Percentiles rank a stretch among this genome's conserved stretches.
These are phyloP conservation scores for Diuraphis noxia DNA, from an alignment of 1,140 invertebrate genomes.

Conservation along the genomic window DNA sequence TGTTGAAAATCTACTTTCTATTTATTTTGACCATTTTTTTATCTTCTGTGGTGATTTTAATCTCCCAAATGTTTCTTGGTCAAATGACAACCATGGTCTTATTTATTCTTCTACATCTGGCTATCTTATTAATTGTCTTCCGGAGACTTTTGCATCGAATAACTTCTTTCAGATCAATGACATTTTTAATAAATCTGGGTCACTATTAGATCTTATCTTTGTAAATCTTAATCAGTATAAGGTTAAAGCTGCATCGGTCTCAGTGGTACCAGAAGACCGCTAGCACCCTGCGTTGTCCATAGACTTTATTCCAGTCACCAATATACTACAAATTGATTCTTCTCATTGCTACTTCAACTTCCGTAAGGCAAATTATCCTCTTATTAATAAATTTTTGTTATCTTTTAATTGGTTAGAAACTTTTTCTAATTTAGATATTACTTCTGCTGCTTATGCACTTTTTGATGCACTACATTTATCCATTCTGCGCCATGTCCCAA, in stretches of 20 bases:
- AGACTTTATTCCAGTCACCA: neutral
- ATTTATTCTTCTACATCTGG: neutral
- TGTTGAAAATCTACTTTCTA: slow-evolving; percentile 3
- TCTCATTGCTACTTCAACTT: slow-evolving; percentile 23
- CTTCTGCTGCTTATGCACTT: neutral
- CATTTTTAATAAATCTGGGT: neutral
- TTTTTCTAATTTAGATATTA: neutral
- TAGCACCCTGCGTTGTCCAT: slow-evolving; percentile 4
- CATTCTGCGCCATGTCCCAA: neutral
- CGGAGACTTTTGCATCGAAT: neutral
- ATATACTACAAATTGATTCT: neutral
- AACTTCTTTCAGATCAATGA: slow-evolving; percentile 28
- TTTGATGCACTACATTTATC: slow-evolving; percentile 1
- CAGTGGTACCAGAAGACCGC: neutral
- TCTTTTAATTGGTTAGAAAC: neutral
- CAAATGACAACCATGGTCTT: neutral
- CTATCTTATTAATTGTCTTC: neutral
- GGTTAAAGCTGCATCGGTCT: neutral
- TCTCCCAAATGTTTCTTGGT: neutral
- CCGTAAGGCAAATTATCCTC: neutral
- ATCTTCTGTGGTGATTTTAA: slow-evolving; percentile 25
- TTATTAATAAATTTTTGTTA: neutral
- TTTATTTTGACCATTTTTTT: slow-evolving; percentile 9
- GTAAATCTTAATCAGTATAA: neutral
- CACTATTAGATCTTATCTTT: neutral